Evolutionary conservation across 92 coral and sea anemone species (phyloP), one percentile per base, ranked within the genome.

Genomic region (Parazoanthus swiftii): DNA sequence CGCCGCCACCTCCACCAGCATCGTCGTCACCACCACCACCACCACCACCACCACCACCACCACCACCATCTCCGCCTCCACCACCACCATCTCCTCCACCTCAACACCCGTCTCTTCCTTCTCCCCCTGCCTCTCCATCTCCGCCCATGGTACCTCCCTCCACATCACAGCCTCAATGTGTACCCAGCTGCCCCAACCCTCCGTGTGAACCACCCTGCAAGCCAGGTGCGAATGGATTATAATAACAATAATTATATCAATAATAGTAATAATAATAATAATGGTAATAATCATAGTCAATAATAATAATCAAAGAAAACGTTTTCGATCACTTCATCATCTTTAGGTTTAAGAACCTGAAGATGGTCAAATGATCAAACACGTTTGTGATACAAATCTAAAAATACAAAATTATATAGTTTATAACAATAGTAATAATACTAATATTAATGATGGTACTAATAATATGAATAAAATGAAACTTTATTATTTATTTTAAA

Each of bases 201-300:
- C 80, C 80, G 14, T 76, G 80, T 16, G 10, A 36, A 4, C 80
- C 80, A 39, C 80, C 80, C 25, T 76, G 80, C 46, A 76, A 76
- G 35, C 80, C 25, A 39, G 80, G 80, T 76, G 42, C 3, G 48
- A 16, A 18, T 23, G 26, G 10, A 2, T 5, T 38, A 7, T 72
- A 72, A 72, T 29, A 26, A 72, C 39, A 25, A 26, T 71, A 25
- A 35, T 25, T 7, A 72, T 72, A 35, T 8, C 9, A 8, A 72
- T 29, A 72, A 11, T 59, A 59, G 16, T 54, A 8, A 54, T 54
- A 54, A 5, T 29, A 29, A 29, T 29, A 29, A 29, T 29, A 29
- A 29, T 29, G 33, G 33, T 29, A 29, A 29, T 29, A 29, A 29
- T 29, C 33, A 29, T 29, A 29, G 33, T n/a, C n/a, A n/a, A n/a